Evolutionary conservation across 2,888 invertebrate species (phyloP).

Genomic region (Eurois occulta): DNA sequence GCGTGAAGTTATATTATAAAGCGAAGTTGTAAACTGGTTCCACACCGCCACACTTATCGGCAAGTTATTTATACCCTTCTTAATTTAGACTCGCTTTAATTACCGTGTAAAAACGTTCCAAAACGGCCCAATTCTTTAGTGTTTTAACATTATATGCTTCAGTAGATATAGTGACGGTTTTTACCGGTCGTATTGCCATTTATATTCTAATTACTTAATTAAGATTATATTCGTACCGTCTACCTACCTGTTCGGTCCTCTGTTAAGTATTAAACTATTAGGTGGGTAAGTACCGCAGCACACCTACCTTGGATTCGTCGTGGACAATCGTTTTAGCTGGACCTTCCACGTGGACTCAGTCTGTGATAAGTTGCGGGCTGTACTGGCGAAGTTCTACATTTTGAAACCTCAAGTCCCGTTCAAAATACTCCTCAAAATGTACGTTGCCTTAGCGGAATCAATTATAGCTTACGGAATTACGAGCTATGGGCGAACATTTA

Average conservation of each 20-base stretch:
- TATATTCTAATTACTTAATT: slow-evolving; percentile 3
- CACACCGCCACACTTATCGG: slow-evolving; percentile 37
- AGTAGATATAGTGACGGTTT: slow-evolving; percentile 5
- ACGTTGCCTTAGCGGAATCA: too few species aligned
- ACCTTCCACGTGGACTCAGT: too few species aligned
- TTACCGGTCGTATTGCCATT: background rate
- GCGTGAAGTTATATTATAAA: background rate
- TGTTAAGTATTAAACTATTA: background rate
- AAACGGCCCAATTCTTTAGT: slow-evolving; percentile 1
- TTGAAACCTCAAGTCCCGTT: too few species aligned
- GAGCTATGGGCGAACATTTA: too few species aligned
- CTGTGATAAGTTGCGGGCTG: too few species aligned
- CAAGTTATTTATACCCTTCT: slow-evolving; percentile 50
- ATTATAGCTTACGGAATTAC: too few species aligned
- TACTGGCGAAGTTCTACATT: too few species aligned
- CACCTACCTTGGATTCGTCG: too few species aligned
- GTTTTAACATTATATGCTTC: slow-evolving; percentile 27
- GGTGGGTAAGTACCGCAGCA: too few species aligned
- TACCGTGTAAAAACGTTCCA: slow-evolving; percentile 25
- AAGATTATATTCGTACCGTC: background rate
- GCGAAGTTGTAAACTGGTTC: background rate
- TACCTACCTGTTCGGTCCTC: background rate
- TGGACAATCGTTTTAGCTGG: too few species aligned
- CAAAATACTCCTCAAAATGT: too few species aligned
- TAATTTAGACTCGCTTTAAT: slow-evolving; percentile 48